Evolutionary conservation across 2,888 invertebrate genomes (phyloP), one percentile per base, ranked within the genome.

Genomic region (Ophion costatus): DNA sequence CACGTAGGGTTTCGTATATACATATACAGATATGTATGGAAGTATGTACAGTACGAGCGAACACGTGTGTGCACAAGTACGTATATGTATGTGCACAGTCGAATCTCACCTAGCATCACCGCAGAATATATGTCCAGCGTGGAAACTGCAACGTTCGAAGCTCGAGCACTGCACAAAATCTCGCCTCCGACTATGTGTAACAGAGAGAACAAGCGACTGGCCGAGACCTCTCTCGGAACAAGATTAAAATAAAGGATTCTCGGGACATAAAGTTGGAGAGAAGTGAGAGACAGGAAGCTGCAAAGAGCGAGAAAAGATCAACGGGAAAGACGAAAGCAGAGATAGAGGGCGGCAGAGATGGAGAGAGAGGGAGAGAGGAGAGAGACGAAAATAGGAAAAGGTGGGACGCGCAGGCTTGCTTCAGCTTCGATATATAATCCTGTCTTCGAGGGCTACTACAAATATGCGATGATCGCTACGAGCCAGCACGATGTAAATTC

Each of bases 391-490:
- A 70, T 70, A 59, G 78, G 69, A 66, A 67, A 82, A 85, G 85
- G 75, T 82, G 64, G 64, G 51, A 82, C 51, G 84, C 73, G 82
- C 84, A 80, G 86, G 82, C 85, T 75, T 86, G 69, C 74, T 73
- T 66, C 78, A 79, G 71, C 75, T 77, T 67, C 70, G 82, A 76
- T 56, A 84, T 84, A 80, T 64, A 82, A 81, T 85, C 85, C 85
- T 59, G 76, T 78, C 45, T 78, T 64, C 29, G 45, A 51, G 45
- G 42, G 61, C 29, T 20, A 33, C 29, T 78, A 22, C 20, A 78
- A 20, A 33, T 67, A 59, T 59, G 20, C 63, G 22, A 24, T n/a
- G n/a, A n/a, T 17, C 24, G 42, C 22, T 61, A 9, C 5, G 3
- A 73, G 59, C 24, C 45, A 29, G 10, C 61, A 24, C 20, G 10